phyloP scores from a whole-genome alignment of 2,113 vertebrate species.

The Halcyon senegalensis region DNA sequence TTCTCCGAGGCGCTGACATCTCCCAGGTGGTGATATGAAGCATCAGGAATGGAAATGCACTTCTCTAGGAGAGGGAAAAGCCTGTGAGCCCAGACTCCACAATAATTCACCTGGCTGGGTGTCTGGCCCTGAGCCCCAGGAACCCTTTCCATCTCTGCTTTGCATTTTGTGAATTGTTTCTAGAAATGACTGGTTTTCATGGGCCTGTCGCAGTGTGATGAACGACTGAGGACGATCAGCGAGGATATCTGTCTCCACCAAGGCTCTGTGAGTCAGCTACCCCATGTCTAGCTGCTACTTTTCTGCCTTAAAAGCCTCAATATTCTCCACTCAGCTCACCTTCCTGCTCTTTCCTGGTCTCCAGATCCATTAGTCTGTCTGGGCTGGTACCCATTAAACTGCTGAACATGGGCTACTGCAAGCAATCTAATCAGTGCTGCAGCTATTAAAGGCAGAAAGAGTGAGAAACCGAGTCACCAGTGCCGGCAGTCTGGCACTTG shows the following conservation, averaged over 20 bases:
- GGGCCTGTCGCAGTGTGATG: background rate
- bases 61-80: background rate
- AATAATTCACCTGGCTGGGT: background rate
- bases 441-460: conserved; percentile 14
- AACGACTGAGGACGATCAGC: background rate
- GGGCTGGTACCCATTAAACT: conserved; percentile 42
- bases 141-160: conserved; percentile 24
- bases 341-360: conserved; percentile 48
- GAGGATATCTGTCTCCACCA: conserved; percentile 51
- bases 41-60: background rate
- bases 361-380: conserved; percentile 49
- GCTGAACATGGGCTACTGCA: background rate
- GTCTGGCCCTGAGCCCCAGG: background rate
- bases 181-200: background rate
- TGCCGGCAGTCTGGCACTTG: background rate
- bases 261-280: conserved; percentile 24
- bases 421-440: conserved; percentile 4
- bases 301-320: conserved; percentile 36
- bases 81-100: background rate
- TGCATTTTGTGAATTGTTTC: conserved; percentile 28
- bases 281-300: conserved; percentile 1
- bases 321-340: conserved; percentile 24
- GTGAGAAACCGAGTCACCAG: background rate
- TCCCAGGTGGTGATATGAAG: background rate
- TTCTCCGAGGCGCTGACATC: background rate